phyloP scores from a whole-genome alignment of 2,888 invertebrate species.

The Trypoxylon attenuatum region DNA sequence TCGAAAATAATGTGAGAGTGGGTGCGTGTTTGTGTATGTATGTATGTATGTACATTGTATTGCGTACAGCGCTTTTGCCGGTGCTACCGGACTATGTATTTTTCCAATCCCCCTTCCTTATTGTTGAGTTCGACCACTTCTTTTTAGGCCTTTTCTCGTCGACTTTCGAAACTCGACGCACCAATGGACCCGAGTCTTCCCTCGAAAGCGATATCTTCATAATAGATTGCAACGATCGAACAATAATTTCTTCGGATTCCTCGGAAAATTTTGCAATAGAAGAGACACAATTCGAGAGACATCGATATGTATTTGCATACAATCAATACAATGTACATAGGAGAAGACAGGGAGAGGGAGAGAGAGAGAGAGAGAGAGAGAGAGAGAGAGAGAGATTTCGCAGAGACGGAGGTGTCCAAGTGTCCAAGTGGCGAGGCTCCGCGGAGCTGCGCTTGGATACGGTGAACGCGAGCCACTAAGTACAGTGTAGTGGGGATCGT shows the following conservation, averaged over 20 bases:
- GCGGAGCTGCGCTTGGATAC: slow-evolving; percentile 6
- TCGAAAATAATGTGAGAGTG: slow-evolving; percentile 56
- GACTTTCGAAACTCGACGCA: too few species aligned
- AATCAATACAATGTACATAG: not conserved
- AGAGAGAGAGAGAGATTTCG: slow-evolving; percentile 14
- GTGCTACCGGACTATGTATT: slow-evolving; percentile 6
- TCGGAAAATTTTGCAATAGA: too few species aligned
- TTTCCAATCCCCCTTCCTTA: slow-evolving; percentile 24
- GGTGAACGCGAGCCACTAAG: slow-evolving; percentile 13
- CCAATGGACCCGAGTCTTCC: too few species aligned
- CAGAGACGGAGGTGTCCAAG: not conserved
- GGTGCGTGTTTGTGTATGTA: too few species aligned
- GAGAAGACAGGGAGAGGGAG: not conserved
- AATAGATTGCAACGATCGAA: too few species aligned
- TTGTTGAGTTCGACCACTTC: too few species aligned
- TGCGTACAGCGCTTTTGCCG: slow-evolving; percentile 39
- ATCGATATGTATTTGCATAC: not conserved
- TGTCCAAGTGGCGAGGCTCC: slow-evolving; percentile 1
- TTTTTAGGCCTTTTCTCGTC: too few species aligned
- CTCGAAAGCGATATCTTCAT: too few species aligned
- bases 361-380: slow-evolving; percentile 29
- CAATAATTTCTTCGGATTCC: too few species aligned
- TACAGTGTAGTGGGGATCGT: slow-evolving; percentile 57
- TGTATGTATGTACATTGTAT: slow-evolving; percentile 43
- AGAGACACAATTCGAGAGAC: too few species aligned